phyloP scores from a whole-genome alignment of 2,888 invertebrate species.

The Drosophila demipolita region DNA sequence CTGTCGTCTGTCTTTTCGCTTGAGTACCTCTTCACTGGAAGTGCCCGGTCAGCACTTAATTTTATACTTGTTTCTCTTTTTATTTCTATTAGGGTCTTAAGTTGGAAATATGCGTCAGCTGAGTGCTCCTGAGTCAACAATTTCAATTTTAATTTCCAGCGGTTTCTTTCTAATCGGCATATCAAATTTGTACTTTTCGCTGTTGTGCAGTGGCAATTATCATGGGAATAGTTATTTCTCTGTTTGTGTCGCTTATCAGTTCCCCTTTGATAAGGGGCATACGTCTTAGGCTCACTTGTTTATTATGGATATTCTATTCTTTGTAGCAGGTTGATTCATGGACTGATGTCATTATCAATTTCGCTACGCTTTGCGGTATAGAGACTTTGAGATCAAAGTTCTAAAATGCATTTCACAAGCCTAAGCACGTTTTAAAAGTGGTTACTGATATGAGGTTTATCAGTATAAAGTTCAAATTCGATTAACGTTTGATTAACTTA shows the following conservation, averaged over 20 bases:
- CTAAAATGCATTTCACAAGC: slow-evolving; percentile 12
- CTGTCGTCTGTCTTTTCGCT: slow-evolving; percentile 20
- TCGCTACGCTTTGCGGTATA: slow-evolving; percentile 1
- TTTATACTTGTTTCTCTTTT: slow-evolving; percentile 15
- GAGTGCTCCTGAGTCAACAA: slow-evolving; percentile 21
- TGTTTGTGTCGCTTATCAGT: slow-evolving; percentile 34
- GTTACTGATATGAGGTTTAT: slow-evolving; percentile 2
- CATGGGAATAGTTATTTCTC: background rate
- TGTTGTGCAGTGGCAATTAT: slow-evolving; percentile 48
- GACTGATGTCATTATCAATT: slow-evolving; percentile 28
- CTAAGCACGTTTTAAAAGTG: slow-evolving; percentile 24
- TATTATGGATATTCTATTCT: slow-evolving; percentile 18
- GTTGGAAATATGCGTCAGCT: slow-evolving; percentile 37
- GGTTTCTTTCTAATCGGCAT: slow-evolving; percentile 40
- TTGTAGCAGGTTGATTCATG: slow-evolving; percentile 31
- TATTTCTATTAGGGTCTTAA: background rate
- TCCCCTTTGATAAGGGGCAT: slow-evolving; percentile 34
- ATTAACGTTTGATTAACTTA: background rate
- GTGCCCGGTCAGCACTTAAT: slow-evolving; percentile 39
- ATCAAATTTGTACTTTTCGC: slow-evolving; percentile 34
- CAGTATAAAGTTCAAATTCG: background rate
- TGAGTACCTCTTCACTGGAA: slow-evolving; percentile 58
- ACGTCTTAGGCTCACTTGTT: slow-evolving; percentile 10
- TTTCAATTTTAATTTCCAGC: background rate
- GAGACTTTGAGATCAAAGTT: slow-evolving; percentile 31